Evolutionary conservation across 2,888 invertebrate genomes (phyloP), one percentile per base, ranked within the genome.

Genomic region (Embidobia sp.): DNA sequence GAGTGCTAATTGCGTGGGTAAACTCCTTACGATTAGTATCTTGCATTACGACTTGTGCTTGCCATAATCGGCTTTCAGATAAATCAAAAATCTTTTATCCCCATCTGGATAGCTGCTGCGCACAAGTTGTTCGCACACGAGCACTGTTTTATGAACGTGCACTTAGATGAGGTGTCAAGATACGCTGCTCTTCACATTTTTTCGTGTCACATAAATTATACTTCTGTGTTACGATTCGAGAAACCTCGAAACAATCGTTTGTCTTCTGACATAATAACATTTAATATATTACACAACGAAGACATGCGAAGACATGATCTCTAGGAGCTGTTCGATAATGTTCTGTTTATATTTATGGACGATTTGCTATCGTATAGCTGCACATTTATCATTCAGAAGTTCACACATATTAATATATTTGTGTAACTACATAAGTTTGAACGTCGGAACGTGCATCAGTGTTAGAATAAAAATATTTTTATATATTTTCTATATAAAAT

Each of bases 221-320:
- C 46, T 72, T 40, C 69, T 59, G 57, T 66, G 13, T 59, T 69
- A 42, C 59, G 42, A 42, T 49, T 42, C 49, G 26, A 31, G 29
- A 69, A 55, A 35, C 40, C 8, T 37, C 13, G 7, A 42, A 59
- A 59, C 33, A 51, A 26, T 70, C 69, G 59, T 70, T 61, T 70
- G 55, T 70, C 69, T 70, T 70, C 59, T 42, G 59, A 70, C 49
- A 61, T 61, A 49, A 69, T 69, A 66, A 55, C 26, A 33, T 51
- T 64, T 29, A 26, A 53, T 61, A 26, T 35, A 37, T 61, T 48
- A 35, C 16, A 61, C 46, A 61, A 35, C 59, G 33, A 59, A 10
- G 22, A 42, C 42, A n/a, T 6, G 31, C 4, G 16, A n/a, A 18
- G 11, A 11, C 26, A 27, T 15, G 27, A 27, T 55, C 40, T 42